phyloP scores from a whole-genome alignment of 2,888 invertebrate species.

The Folsomia manolachei region DNA sequence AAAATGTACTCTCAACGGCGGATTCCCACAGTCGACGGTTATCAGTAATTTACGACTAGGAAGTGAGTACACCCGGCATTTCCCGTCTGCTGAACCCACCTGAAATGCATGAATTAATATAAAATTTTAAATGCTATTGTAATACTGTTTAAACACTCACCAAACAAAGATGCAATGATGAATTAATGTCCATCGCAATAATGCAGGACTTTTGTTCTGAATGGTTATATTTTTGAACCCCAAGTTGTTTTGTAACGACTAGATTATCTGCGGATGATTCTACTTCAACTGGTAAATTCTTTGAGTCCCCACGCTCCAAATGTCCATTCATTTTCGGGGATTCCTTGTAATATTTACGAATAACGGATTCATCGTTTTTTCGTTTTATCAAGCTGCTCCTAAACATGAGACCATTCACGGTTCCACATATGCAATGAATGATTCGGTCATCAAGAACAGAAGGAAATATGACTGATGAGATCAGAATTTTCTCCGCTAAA shows the following conservation, averaged over 20 bases:
- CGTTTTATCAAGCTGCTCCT: constrained; percentile 8
- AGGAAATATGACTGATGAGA: background rate
- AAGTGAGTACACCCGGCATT: constrained; percentile 41
- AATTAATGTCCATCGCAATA: constrained; percentile 22
- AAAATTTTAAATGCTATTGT: background rate
- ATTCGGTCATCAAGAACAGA: background rate
- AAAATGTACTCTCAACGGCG: constrained; percentile 39
- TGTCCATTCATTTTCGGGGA: background rate
- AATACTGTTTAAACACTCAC: constrained; percentile 11
- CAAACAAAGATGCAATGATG: constrained; percentile 21
- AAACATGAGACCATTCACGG: constrained; percentile 29
- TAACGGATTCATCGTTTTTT: background rate
- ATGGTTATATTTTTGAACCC: constrained; percentile 24
- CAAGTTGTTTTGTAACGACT: background rate
- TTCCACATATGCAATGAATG: constrained; percentile 25
- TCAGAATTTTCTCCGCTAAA: background rate
- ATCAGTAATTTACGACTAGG: constrained; percentile 34
- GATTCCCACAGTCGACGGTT: constrained; percentile 31
- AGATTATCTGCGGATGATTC: background rate
- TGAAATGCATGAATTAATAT: constrained; percentile 33
- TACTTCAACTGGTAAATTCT: background rate
- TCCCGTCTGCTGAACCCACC: constrained; percentile 41
- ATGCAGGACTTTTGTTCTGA: constrained; percentile 17
- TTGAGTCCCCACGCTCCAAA: background rate
- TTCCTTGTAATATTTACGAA: background rate